Evolutionary conservation across 2,888 invertebrate genomes (phyloP), one percentile per base, ranked within the genome.

Genomic region (Pterostichus madidus): DNA sequence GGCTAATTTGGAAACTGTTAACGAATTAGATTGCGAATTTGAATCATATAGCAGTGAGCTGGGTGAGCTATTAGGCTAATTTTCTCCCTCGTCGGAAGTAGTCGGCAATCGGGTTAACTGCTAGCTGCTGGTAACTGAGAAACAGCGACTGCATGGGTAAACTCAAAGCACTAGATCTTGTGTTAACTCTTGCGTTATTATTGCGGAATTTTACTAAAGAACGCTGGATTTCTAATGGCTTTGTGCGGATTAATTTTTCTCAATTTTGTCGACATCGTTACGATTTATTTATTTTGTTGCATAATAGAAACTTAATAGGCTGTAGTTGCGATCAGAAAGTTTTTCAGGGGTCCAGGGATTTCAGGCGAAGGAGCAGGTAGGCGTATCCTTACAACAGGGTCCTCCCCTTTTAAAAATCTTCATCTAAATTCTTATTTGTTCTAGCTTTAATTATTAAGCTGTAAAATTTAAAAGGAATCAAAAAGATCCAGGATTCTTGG

Each of bases 1-100:
- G 44, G 68, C 15, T 71, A 71, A 46, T 71, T 71, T 71, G 6
- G 68, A 71, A 46, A 39, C 24, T 39, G 68, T 71, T 44, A 46
- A 71, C 68, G 46, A 71, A 71, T 71, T 71, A 71, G 44, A 46
- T 71, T 71, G 68, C 44, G 44, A 71, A 71, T 71, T 71, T 71
- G 15, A 46, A 71, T 71, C 68, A 71, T 71, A 71, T 17, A 39
- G 68, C 44, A 13, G n/a, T 71, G 76, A 53, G 49, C 11, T 79
- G 31, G 46, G 44, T 61, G 49, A 79, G 46, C 61, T 64, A 79
- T 64, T 79, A 79, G 61, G 79, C 64, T 79, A 79, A 79, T 79
- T 61, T 79, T 79, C 79, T n/a, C 46, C 79, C 31, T 61, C 49
- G 59, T 13, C 17, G 79, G 79, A 79, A 79, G 61, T 79, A 64